Base-by-base conservation (phyloP, 2,113 vertebrate species). In the Ailurus styani region DNA sequence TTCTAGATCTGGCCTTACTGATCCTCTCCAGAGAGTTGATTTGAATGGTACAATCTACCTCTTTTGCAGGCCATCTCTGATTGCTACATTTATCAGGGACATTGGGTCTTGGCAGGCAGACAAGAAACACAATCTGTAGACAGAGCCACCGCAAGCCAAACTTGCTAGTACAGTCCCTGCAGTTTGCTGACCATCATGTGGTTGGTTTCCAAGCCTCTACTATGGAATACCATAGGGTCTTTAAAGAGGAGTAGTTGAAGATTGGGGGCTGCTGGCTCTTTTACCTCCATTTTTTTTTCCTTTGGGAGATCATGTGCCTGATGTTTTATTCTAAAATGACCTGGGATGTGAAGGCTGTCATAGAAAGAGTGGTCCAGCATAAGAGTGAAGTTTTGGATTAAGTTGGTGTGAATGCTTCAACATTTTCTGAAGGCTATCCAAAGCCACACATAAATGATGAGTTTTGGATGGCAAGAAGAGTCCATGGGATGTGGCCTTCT, bases 381-480 rank as follows among this genome's bases (percentile, higher is more conserved):
- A 68, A 88, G 72, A 90, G 57, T 90, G 86, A 91, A 89, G 60
- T 90, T 97, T 96, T 94, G 97, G 90, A 97, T 72, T 86, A 86
- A 90, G 87, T 23, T 90, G 84, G 87, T 95, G 66, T 96, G 82
- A 95, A 93, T 95, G 93, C 57, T 97, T 97, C 93, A 93, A 18
- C 54, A 82, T 73, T 90, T 66, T 95, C 92, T 94, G 87, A 97
- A 97, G 87, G 55, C n/a, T 5, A 17, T 97, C 95, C 97, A 97
- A 97, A 98, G 92, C 96, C 96, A 97, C 93, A 96, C 66, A 93
- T 92, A 90, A 98, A 96, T 96, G 97, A 85, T 70, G 66, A 97
- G 77, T 23, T 94, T 95, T 97, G 96, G 97, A 91, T 55, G 55
- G 37, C 64, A 96, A 50, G 77, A 97, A 87, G 90, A 98, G 97